Conservation (phyloP, 1,140 invertebrate species). For the Anagrus nilaparvatae region DNA sequence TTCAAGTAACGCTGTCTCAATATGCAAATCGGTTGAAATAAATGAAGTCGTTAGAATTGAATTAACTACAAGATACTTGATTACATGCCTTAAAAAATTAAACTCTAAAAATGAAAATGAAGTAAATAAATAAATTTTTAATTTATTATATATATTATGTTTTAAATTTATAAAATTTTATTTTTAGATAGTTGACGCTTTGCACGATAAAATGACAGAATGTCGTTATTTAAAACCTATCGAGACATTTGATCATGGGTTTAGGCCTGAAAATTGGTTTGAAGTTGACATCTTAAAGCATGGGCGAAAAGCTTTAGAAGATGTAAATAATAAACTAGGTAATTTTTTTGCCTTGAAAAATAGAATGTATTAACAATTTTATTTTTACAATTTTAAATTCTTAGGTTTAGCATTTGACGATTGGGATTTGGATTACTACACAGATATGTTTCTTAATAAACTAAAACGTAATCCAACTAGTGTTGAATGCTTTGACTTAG, state of each 20-base stretch:
- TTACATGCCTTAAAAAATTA: slow-evolving; percentile 42
- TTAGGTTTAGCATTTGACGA: slow-evolving; percentile 75
- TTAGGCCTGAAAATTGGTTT: slow-evolving; percentile 65
- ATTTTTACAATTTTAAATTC: not conserved
- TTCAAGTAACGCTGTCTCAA: slow-evolving; percentile 90
- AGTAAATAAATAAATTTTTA: slow-evolving; percentile 25
- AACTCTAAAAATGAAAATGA: slow-evolving; percentile 35
- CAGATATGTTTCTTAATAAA: slow-evolving; percentile 67
- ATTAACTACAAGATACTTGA: slow-evolving; percentile 65
- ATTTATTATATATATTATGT: not conserved
- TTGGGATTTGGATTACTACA: slow-evolving; percentile 81
- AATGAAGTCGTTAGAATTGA: slow-evolving; percentile 68
- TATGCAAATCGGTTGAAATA: slow-evolving; percentile 75
- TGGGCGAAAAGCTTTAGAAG: slow-evolving; percentile 69
- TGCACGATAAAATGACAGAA: slow-evolving; percentile 80
- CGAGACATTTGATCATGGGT: slow-evolving; percentile 59
- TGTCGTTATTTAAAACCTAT: slow-evolving; percentile 63
- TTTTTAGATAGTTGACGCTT: slow-evolving; percentile 44
- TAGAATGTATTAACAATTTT: not conserved
- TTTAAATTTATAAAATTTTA: not conserved
- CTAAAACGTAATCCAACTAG: slow-evolving; percentile 90
- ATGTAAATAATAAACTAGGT: slow-evolving; percentile 77
- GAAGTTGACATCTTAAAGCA: slow-evolving; percentile 70
- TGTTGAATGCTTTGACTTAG: slow-evolving; percentile 95
- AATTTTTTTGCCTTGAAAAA: slow-evolving; percentile 14